These are phyloP conservation scores for Halictus quadricinctus DNA, from an alignment of 2,888 invertebrate genomes.

Conservation along the genomic window DNA sequence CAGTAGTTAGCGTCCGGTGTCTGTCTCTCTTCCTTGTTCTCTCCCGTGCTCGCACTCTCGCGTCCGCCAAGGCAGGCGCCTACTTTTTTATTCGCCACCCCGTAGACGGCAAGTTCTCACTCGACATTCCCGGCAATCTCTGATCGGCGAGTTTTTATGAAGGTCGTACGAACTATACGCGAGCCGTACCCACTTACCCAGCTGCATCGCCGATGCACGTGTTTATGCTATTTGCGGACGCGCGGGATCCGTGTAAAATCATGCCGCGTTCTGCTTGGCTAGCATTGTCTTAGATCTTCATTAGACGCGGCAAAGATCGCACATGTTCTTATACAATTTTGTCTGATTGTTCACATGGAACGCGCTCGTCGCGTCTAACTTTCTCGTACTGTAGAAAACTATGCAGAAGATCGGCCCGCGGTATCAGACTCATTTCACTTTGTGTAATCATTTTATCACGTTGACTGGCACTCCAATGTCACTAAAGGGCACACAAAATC, in stretches of 20 bases:
- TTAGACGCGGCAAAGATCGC: background rate
- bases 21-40: background rate
- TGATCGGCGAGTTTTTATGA: slow-evolving; percentile 77
- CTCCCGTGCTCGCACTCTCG: background rate
- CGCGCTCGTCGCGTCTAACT: background rate
- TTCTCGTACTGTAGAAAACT: background rate
- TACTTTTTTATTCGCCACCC: slow-evolving; percentile 65
- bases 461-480: no score
- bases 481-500: no score
- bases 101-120: slow-evolving; percentile 69
- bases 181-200: slow-evolving; percentile 54
- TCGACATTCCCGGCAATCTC: slow-evolving; percentile 74
- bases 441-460: no score
- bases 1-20: slow-evolving; percentile 40
- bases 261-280: background rate
- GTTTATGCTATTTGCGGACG: slow-evolving; percentile 67
- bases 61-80: slow-evolving; percentile 34
- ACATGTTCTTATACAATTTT: background rate
- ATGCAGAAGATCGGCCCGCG: no score
- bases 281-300: background rate
- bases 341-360: background rate
- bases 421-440: background rate
- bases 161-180: slow-evolving; percentile 72
- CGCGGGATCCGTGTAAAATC: slow-evolving; percentile 9
- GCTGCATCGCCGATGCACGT: slow-evolving; percentile 58